These are phyloP conservation scores for Bufo bufo DNA, from an alignment of 2,113 vertebrate genomes.

Conservation along the genomic window DNA sequence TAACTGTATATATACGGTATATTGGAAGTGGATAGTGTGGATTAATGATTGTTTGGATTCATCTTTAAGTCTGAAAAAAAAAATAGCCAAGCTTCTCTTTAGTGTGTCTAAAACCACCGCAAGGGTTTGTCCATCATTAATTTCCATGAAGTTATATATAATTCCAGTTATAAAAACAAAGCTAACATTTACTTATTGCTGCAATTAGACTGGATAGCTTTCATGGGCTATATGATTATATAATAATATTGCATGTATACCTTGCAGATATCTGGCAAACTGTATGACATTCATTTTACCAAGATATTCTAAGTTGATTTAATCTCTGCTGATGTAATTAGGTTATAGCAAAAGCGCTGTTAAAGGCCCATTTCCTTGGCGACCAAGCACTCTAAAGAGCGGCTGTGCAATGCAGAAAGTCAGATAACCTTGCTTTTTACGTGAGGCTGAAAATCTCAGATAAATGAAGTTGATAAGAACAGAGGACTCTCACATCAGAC, in stretches of 20 bases:
- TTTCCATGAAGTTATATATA: neutral
- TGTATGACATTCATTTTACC: constrained; percentile 18
- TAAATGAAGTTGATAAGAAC: neutral
- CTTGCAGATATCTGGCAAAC: constrained; percentile 9
- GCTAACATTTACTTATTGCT: neutral
- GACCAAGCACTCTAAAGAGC: constrained; percentile 7
- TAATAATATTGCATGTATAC: constrained; percentile 2
- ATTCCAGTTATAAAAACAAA: neutral
- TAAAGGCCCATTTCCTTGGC: constrained; percentile 1
- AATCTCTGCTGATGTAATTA: constrained; percentile 29
- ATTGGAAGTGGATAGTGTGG: neutral
- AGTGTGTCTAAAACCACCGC: neutral
- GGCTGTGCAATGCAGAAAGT: neutral
- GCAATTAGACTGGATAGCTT: neutral
- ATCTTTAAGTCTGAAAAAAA: neutral
- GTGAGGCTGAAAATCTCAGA: neutral
- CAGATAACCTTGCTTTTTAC: constrained; percentile 26
- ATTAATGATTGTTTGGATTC: neutral
- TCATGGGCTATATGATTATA: neutral
- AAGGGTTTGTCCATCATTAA: neutral
- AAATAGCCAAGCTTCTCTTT: neutral
- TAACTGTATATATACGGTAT: too few relatives aligned
- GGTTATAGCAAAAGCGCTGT: neutral
- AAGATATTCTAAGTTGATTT: constrained; percentile 3
- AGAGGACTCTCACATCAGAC: neutral